phyloP scores from a whole-genome alignment of 1,140 invertebrate species.

The Drosophila mojavensis region DNA sequence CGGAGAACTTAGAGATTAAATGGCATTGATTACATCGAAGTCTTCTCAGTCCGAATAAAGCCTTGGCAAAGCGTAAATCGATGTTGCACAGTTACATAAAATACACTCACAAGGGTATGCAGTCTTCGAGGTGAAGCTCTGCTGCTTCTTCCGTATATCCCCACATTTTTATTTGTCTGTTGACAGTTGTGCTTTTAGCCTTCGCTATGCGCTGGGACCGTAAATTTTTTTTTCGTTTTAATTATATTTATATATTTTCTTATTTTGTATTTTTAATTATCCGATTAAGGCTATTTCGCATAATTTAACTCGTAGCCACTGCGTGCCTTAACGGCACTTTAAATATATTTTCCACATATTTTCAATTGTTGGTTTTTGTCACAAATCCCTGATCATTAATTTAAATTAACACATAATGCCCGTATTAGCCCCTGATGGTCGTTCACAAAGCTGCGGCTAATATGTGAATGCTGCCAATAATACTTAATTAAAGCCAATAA shows the following conservation, averaged over 20 bases:
- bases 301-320: slow-evolving; percentile 34
- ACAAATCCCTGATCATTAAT: slow-evolving; percentile 51
- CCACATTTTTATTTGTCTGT: slow-evolving; percentile 40
- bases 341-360: not conserved
- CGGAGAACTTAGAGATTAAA: not conserved
- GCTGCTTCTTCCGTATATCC: not conserved
- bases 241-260: slow-evolving; percentile 53
- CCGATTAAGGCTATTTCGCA: slow-evolving; percentile 55
- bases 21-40: not conserved
- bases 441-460: slow-evolving; percentile 67
- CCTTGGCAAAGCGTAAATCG: too few species aligned
- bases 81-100: not conserved
- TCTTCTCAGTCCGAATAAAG: too few species aligned
- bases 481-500: slow-evolving; percentile 80
- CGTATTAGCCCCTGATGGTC: slow-evolving; percentile 53
- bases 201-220: slow-evolving; percentile 15
- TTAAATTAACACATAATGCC: slow-evolving; percentile 74
- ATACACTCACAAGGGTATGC: slow-evolving; percentile 15
- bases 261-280: slow-evolving; percentile 70
- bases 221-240: slow-evolving; percentile 64
- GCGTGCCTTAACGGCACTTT: slow-evolving; percentile 38
- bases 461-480: slow-evolving; percentile 73
- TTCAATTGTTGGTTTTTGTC: slow-evolving; percentile 42
- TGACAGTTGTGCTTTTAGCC: slow-evolving; percentile 50
- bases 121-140: not conserved